These are phyloP conservation scores for Bubo blakistoni DNA, from an alignment of 2,113 vertebrate species.

Conservation along the genomic window DNA sequence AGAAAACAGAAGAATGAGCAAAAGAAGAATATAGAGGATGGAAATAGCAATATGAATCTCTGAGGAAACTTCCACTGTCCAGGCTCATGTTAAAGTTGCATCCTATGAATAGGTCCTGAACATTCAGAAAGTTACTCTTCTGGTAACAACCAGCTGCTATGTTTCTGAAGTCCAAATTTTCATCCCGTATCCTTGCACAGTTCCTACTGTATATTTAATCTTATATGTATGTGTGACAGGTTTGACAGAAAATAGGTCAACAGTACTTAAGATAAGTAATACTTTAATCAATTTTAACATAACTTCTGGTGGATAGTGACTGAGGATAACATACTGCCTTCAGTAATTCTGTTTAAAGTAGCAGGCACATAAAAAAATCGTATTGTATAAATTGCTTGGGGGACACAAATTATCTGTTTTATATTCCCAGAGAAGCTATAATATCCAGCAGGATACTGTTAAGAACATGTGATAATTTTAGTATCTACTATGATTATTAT, in stretches of 20 bases:
- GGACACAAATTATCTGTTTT: conserved; percentile 46
- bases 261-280: conserved; percentile 65
- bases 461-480: background rate
- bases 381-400: conserved; percentile 31
- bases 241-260: conserved; percentile 67
- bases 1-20: background rate
- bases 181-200: background rate
- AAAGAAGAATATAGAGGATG: background rate
- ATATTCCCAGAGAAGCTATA: background rate
- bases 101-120: background rate
- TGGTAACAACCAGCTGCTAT: background rate
- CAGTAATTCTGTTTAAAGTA: conserved; percentile 52
- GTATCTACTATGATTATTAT: background rate
- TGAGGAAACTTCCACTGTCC: background rate
- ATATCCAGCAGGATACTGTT: background rate
- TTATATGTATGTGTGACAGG: conserved; percentile 30
- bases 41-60: background rate
- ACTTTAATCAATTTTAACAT: conserved; percentile 65
- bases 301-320: conserved; percentile 54
- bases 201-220: conserved; percentile 21
- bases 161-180: background rate
- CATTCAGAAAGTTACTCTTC: background rate
- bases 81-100: background rate
- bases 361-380: background rate
- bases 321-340: conserved; percentile 33